A percentile compares a stretch with the other conserved stretches of the same genome.
Conservation (phyloP, 2,888 invertebrate genomes). For the Rosalia funebris region DNA sequence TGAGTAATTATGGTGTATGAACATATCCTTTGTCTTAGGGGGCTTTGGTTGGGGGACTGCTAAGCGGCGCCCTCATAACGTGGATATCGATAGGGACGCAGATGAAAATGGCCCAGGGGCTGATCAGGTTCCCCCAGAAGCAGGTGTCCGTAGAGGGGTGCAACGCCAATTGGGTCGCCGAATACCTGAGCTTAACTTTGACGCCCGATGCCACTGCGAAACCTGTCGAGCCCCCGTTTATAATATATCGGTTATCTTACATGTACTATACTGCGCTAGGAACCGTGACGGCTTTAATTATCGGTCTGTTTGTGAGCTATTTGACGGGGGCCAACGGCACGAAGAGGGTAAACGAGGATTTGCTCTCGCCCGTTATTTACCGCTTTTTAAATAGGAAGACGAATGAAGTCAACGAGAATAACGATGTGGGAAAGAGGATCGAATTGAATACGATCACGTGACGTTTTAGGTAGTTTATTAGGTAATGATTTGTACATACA, state of each 20-base stretch:
- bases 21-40: too few relatives aligned
- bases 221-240: constrained; percentile 60
- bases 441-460: constrained; percentile 16
- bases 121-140: constrained; percentile 71
- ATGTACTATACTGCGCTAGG: constrained; percentile 83
- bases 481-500: constrained; percentile 23
- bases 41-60: constrained; percentile 72
- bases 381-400: constrained; percentile 17
- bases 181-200: constrained; percentile 54
- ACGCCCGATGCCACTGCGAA: constrained; percentile 31
- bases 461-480: constrained; percentile 4
- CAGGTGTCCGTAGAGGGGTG: constrained; percentile 73
- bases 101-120: constrained; percentile 72
- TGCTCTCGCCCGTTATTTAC: constrained; percentile 26
- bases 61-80: constrained; percentile 71
- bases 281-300: constrained; percentile 70
- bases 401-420: background rate
- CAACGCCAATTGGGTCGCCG: constrained; percentile 58
- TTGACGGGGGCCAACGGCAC: constrained; percentile 67
- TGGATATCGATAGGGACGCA: constrained; percentile 79
- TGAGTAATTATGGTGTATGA: too few relatives aligned
- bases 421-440: constrained; percentile 3
- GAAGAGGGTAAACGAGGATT: constrained; percentile 21
- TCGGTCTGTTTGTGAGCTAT: constrained; percentile 76
- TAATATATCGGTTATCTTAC: constrained; percentile 77